Evolutionary conservation across 2,113 vertebrate species (phyloP).

Genomic region (Globicephala melas): DNA sequence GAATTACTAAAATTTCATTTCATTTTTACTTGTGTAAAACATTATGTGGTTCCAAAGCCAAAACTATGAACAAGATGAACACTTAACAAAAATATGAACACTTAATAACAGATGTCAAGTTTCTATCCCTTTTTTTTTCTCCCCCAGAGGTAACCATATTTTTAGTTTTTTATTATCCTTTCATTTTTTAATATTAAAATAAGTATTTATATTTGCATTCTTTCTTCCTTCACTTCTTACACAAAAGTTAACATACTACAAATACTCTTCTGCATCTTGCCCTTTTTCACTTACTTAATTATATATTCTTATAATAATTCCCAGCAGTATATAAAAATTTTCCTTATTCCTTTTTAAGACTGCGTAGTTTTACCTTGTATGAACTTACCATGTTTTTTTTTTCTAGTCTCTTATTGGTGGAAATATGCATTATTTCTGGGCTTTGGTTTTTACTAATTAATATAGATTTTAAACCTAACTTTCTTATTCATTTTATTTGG

Average conservation of each 20-base stretch:
- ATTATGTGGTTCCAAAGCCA: conserved; percentile 14
- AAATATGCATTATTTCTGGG: not conserved
- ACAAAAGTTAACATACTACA: not conserved
- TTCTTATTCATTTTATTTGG: not conserved
- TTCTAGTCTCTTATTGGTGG: not conserved
- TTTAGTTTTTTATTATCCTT: not conserved
- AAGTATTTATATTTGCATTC: conserved; percentile 28
- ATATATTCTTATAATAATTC: not conserved
- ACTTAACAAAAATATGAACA: not conserved
- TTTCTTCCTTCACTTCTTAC: not conserved
- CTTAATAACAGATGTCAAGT: not conserved
- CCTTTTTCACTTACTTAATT: not conserved
- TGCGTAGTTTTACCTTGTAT: not conserved
- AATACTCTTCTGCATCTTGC: not conserved
- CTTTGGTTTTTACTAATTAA: not conserved
- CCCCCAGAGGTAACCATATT: not conserved
- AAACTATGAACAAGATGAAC: not conserved
- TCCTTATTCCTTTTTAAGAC: not conserved
- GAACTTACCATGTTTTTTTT: not conserved
- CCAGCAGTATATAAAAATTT: not conserved
- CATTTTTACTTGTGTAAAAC: conserved; percentile 18
- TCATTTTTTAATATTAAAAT: conserved; percentile 41
- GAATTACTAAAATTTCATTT: not conserved
- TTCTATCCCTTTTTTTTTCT: not conserved
- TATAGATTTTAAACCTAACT: not conserved